phyloP scores from a whole-genome alignment of 1,140 invertebrate genomes.

The Sarcophaga bullata region DNA sequence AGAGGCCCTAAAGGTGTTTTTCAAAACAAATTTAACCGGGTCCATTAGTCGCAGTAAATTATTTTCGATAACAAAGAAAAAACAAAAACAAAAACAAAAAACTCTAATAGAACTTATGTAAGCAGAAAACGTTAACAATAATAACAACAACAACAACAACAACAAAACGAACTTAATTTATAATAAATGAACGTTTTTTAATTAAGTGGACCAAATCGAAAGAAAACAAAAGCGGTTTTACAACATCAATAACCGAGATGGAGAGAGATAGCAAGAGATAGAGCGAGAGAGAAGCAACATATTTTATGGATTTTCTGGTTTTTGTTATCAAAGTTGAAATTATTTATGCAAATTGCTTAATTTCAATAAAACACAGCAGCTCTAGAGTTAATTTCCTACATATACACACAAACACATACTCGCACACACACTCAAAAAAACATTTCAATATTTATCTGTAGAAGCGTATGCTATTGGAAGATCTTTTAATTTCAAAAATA shows the following conservation, averaged over 20 bases:
- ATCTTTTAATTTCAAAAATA: too few species aligned
- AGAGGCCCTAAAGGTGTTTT: not conserved
- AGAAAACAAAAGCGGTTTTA: too few species aligned
- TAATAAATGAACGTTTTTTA: not conserved
- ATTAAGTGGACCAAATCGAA: not conserved
- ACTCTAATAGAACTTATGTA: too few species aligned
- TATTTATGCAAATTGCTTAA: slow-evolving; percentile 15
- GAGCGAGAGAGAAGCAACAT: not conserved
- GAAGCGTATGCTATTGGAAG: too few species aligned
- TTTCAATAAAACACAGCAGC: not conserved
- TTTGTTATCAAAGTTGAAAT: not conserved
- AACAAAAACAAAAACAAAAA: not conserved
- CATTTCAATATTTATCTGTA: too few species aligned
- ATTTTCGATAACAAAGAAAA: not conserved
- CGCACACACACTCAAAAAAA: not conserved
- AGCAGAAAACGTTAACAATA: too few species aligned
- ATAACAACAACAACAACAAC: too few species aligned
- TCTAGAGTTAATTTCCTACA: too few species aligned
- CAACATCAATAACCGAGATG: too few species aligned
- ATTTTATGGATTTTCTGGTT: not conserved
- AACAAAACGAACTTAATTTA: not conserved
- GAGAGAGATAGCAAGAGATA: too few species aligned
- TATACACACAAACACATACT: not conserved
- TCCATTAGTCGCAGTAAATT: not conserved
- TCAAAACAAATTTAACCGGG: slow-evolving; percentile 6